Base-by-base conservation (phyloP, 2,113 vertebrate species). In the Gymnarchus niloticus region DNA sequence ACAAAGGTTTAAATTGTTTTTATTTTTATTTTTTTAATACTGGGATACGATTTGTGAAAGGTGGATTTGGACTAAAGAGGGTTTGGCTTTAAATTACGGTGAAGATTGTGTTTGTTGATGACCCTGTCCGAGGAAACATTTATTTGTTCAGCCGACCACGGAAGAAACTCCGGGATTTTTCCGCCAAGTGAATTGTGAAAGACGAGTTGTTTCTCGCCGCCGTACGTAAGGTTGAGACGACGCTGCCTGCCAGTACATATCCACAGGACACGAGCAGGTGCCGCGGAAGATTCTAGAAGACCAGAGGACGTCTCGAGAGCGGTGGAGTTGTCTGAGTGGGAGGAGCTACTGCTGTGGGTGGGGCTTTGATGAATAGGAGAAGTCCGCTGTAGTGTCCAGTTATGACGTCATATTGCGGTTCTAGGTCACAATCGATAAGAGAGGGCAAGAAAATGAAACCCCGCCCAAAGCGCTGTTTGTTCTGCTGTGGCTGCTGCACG, bases 321-420 rank as follows among this genome's bases (percentile, higher is more conserved):
- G 48, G 80, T 37, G 49, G 49, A 10, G 12, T 56, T 56, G 14
- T 56, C 49, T 33, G 80, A 52, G 14, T 82, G 80, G 80, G 49
- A 19, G 80, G 80, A 37, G 80, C 49, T 52, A 54, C 49, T 52
- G 25, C 48, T 54, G 37, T 37, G 81, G 82, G 82, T 37, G 54
- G 82, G 82, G 82, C 81, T 82, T 81, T 83, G 28, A 56, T 9
- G 33, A n/a, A 44, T 14, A 57, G 82, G 21, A 44, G 82, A 28
- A 28, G 37, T 44, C 23, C 8, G 82, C 17, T 56, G 56, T 41
- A 25, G 77, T 23, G 25, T 57, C 28, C 54, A 56, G 8, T 28
- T 54, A 57, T 57, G 54, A 83, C 33, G 37, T 83, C 56, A 57
- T 83, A 83, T 59, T 59, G 56, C 82, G 57, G n/a, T 33, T 59